Conservation (phyloP, 2,797 vertebrate genomes). For the Aphelocoma californica region DNA sequence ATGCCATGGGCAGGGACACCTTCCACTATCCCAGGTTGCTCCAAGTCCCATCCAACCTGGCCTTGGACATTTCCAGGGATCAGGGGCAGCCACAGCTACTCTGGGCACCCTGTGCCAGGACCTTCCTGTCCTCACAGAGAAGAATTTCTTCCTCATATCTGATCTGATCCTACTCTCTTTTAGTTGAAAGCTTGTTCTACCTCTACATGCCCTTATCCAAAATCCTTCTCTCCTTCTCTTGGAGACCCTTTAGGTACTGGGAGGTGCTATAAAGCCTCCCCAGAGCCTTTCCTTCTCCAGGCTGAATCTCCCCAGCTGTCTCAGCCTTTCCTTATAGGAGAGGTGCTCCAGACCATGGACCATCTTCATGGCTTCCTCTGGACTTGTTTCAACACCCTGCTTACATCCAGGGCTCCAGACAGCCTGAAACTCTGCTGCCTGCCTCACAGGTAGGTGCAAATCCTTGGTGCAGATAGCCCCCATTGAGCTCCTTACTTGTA, state of each 20-base stretch:
- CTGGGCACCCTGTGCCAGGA: background rate
- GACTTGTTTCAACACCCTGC: background rate
- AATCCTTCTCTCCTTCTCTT: background rate
- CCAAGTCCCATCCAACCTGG: rapidly evolving
- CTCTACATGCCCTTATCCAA: background rate
- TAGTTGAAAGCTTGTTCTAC: background rate
- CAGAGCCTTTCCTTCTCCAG: background rate
- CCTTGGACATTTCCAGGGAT: background rate
- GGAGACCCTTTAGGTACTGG: background rate
- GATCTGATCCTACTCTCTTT: background rate
- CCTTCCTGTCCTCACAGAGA: rapidly evolving
- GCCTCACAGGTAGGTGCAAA: background rate
- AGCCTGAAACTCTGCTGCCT: background rate
- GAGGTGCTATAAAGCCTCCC: background rate
- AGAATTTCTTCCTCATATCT: background rate
- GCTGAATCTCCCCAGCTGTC: background rate
- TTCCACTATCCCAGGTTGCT: rapidly evolving
- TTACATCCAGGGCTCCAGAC: background rate
- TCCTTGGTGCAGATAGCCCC: background rate
- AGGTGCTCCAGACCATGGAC: background rate
- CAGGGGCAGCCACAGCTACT: background rate
- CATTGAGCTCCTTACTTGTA: background rate
- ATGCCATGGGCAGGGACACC: background rate
- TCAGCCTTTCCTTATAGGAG: background rate
- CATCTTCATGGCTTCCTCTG: too few relatives aligned